Base-by-base conservation (phyloP, 2,888 invertebrate genomes). In the Pandemis heparana region DNA sequence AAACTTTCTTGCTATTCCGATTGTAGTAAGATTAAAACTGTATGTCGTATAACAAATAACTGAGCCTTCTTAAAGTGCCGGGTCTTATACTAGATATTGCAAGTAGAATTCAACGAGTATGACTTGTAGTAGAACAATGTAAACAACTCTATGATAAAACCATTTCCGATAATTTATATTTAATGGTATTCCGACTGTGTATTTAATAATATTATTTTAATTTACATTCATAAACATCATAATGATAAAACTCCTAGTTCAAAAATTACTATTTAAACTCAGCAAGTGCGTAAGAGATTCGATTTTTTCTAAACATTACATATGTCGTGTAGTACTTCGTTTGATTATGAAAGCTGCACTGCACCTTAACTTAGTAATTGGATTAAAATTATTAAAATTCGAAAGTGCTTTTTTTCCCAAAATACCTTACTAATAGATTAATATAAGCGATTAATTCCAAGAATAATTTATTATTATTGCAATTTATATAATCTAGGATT, bases 341-440 rank as follows among this genome's bases (percentile, higher is more conserved):
- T 83, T 82, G 82, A 84, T 85, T 81, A 84, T 81, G 80, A 83
- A 90, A 90, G 88, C 89, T 86, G 89, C 87, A 81, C 84, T 70
- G 70, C 71, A 60, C 59, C 89, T 87, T 88, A 90, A 88, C 79
- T 84, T 87, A 88, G 81, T 87, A 85, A 87, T 85, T 86, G 85
- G 85, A 88, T 87, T 88, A 86, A 88, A 89, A 86, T 85, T 88
- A 86, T 85, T 88, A 85, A 87, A 88, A 86, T 86, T 87, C 85
- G 83, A 85, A 81, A 81, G 82, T 84, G 82, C 83, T 85, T 84
- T 79, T 80, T 80, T 80, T 23, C 65, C 48, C 80, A 84, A 88
- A 88, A 87, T 88, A 88, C 89, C 83, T 80, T 77, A 76, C 86
- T 89, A 87, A 86, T 87, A 87, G 85, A 86, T 87, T 80, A 81